phyloP scores from a whole-genome alignment of 2,797 vertebrate species.

The Buphagus erythrorhynchus region DNA sequence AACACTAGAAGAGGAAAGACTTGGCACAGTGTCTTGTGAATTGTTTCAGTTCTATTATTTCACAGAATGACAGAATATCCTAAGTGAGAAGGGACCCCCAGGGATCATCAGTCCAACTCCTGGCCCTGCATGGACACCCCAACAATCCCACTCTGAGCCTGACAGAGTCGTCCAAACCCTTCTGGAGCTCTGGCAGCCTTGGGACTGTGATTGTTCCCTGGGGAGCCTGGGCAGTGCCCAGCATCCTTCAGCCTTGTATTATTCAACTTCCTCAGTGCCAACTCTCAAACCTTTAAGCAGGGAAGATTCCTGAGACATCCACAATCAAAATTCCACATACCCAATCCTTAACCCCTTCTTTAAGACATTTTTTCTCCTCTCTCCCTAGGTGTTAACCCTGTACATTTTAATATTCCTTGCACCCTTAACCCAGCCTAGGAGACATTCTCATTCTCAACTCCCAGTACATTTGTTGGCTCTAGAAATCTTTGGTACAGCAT shows the following conservation, averaged over 20 bases:
- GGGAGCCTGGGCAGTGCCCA: not conserved
- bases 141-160: not conserved
- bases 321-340: not conserved
- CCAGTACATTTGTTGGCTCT: not conserved
- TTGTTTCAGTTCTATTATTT: not conserved
- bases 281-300: not conserved
- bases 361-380: not conserved
- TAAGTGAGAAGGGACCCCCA: not conserved
- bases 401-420: not conserved
- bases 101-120: not conserved
- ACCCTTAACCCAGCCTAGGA: not conserved
- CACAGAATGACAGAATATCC: not conserved
- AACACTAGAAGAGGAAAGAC: not conserved
- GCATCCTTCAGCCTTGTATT: not conserved
- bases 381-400: not conserved
- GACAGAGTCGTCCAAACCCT: fast-evolving
- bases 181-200: not conserved
- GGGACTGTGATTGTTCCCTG: not conserved
- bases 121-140: not conserved
- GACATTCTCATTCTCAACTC: not conserved
- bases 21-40: not conserved
- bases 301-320: not conserved
- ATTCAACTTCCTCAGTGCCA: not conserved
- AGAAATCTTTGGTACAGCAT: not conserved
- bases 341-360: not conserved